Conservation (phyloP, 2,113 vertebrate genomes). For the Herpetotheres cachinnans region DNA sequence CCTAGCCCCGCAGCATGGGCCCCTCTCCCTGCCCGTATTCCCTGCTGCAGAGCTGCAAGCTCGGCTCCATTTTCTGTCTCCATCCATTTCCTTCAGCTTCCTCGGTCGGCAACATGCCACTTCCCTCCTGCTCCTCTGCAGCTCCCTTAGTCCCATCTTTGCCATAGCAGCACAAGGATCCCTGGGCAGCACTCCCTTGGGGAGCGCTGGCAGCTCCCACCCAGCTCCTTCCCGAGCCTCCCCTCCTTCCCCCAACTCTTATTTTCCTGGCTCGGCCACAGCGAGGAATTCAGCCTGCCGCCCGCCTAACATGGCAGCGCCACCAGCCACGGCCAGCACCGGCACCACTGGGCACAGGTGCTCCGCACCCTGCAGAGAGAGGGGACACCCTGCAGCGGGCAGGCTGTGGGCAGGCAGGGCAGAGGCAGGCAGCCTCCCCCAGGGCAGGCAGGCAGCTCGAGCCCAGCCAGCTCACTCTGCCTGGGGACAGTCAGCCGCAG, state of each 20-base stretch:
- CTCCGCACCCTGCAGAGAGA: background rate
- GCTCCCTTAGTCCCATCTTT: background rate
- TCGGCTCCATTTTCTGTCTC: background rate
- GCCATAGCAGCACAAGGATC: background rate
- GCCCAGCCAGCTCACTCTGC: background rate
- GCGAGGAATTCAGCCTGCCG: background rate
- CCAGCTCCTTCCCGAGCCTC: background rate
- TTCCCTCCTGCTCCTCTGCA: background rate
- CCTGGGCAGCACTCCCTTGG: background rate
- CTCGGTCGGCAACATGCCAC: accelerated
- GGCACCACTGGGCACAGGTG: accelerated
- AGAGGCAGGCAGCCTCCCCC: background rate
- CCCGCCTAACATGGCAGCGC: background rate
- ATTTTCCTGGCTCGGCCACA: accelerated
- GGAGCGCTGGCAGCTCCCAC: background rate
- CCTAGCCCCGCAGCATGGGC: accelerated
- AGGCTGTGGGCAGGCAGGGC: background rate
- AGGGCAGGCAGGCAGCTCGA: background rate
- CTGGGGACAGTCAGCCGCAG: background rate
- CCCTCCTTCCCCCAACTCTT: background rate
- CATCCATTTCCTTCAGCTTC: background rate
- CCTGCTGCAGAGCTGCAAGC: background rate
- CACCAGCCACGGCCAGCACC: background rate
- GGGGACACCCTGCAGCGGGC: accelerated
- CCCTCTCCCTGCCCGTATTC: background rate